Base-by-base conservation (phyloP, 2,113 vertebrate genomes). In the Strix aluco region DNA sequence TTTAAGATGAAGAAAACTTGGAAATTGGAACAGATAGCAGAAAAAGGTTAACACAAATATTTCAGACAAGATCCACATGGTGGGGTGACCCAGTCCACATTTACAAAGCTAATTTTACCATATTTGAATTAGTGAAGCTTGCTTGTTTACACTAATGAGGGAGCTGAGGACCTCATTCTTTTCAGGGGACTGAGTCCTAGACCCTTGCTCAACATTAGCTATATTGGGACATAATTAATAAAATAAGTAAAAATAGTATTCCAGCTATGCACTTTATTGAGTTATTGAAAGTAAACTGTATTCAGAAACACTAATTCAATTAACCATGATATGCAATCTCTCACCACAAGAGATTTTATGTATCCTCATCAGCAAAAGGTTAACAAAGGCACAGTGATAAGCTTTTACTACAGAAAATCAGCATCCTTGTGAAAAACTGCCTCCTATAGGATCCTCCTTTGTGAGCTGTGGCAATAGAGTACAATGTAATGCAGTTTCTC, bases 321-420 rank as follows among this genome's bases (percentile, higher is more conserved):
- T 62, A 20, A 74, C 8, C 13, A 38, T 1, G 2, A 20, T 22
- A 55, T 0, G 0, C 4, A 52, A 2, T 36, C 52, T 58, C 79
- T 75, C 14, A 77, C 11, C 36, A 26, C 3, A 38, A 38, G 40
- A 67, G 23, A 42, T 82, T 90, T 85, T 55, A 44, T 0, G 0
- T 49, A 18, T 52, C 25, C 15, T 65, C 9, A 57, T 51, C 7
- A 57, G 8, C 11, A 46, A 88, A 88, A 47, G 2, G 4, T n/a
- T 46, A 61, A 22, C 3, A 70, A 82, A 81, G 17, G 2, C 51
- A 12, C 1, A 16, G 32, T 3, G 10, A 44, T 20, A 62, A 81
- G 10, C 1, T 75, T 82, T 65, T 61, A 10, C 30, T 10, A 26
- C 5, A 6, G 52, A 81, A 87, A 69, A 32, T 19, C 5, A 55